Conservation (phyloP, 2,888 invertebrate species). For the Andrena camellia region DNA sequence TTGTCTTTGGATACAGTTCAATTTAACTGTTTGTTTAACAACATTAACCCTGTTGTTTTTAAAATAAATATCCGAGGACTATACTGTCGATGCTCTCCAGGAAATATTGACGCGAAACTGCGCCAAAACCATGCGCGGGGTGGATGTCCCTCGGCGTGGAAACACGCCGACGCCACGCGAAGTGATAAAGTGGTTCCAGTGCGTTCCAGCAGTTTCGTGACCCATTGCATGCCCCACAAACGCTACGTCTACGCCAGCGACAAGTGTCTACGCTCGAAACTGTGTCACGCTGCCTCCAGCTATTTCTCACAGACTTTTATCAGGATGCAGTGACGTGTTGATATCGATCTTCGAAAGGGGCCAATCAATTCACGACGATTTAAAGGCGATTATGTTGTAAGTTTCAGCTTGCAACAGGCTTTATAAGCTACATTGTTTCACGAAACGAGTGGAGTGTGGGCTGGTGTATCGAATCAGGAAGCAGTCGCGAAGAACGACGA, state of each 20-base stretch:
- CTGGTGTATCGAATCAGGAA: background rate
- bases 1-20: too few species aligned
- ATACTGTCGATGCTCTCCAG: too few species aligned
- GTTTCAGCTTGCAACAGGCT: background rate
- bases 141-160: too few species aligned
- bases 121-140: too few species aligned
- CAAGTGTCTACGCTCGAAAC: slow-evolving; percentile 47
- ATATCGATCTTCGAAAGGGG: slow-evolving; percentile 17
- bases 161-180: too few species aligned
- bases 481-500: background rate
- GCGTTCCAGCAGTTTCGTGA: slow-evolving; percentile 6
- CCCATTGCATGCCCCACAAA: background rate
- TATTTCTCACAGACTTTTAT: slow-evolving; percentile 50
- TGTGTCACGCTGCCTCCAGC: slow-evolving; percentile 58
- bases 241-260: slow-evolving; percentile 10
- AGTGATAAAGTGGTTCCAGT: background rate
- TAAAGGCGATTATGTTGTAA: slow-evolving; percentile 3
- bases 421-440: background rate
- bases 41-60: too few species aligned
- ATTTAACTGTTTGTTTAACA: too few species aligned
- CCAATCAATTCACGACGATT: slow-evolving; percentile 21
- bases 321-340: slow-evolving; percentile 34
- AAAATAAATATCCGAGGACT: too few species aligned
- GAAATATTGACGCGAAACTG: too few species aligned
- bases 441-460: background rate